Conservation (phyloP, 2,888 invertebrate genomes). For the Xanthorhoe spadicearia region DNA sequence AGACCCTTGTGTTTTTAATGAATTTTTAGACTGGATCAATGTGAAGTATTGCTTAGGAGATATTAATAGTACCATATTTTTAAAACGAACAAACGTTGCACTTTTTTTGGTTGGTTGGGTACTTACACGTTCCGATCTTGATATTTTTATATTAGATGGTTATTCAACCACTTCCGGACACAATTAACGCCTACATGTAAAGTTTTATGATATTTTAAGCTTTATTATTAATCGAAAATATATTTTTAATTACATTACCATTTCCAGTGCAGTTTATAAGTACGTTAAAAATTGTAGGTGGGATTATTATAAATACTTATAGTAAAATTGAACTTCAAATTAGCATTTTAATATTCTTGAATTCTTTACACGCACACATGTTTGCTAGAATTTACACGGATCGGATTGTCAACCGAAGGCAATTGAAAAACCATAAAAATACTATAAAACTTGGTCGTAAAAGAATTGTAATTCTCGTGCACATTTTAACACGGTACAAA, state of each 20-base stretch:
- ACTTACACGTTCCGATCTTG: not conserved
- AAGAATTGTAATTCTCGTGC: constrained; percentile 72
- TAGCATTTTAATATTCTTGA: constrained; percentile 74
- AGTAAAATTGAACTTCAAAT: constrained; percentile 54
- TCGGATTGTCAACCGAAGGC: constrained; percentile 75
- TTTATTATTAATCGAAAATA: constrained; percentile 1
- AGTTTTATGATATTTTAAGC: constrained; percentile 1
- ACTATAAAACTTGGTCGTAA: constrained; percentile 79
- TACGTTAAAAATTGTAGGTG: constrained; percentile 20
- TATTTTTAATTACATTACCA: constrained; percentile 10
- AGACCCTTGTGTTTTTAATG: constrained; percentile 51
- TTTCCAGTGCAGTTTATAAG: constrained; percentile 9
- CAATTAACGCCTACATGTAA: constrained; percentile 1
- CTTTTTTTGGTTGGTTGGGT: not conserved
- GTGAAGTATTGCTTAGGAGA: constrained; percentile 52
- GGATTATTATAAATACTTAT: constrained; percentile 37
- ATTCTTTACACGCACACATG: constrained; percentile 68
- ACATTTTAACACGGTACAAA: constrained; percentile 58
- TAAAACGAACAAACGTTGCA: constrained; percentile 8
- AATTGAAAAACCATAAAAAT: constrained; percentile 80
- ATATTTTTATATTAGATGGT: not conserved
- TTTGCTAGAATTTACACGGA: constrained; percentile 77
- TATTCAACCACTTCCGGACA: not conserved
- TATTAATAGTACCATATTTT: constrained; percentile 13
- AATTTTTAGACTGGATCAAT: constrained; percentile 59